Conservation (phyloP, 2,797 vertebrate genomes). For the Pipistrellus pipistrellus region DNA sequence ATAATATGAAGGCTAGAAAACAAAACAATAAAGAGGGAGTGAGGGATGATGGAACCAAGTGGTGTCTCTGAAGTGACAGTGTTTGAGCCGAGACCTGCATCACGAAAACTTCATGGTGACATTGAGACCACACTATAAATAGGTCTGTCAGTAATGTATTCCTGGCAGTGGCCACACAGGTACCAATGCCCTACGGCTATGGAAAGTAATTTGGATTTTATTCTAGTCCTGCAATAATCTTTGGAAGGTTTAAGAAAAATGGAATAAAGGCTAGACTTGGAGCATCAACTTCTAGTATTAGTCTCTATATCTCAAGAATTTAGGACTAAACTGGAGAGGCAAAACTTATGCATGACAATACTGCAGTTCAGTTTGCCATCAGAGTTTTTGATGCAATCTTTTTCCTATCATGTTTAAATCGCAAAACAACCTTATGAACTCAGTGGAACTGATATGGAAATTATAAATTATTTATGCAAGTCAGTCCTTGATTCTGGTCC, state of each 20-base stretch:
- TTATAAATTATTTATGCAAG: constrained; percentile 37
- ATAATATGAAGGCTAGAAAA: neutral
- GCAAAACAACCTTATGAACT: constrained; percentile 12
- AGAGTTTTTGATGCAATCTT: constrained; percentile 5
- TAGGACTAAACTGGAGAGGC: neutral
- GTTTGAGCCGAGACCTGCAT: constrained; percentile 2
- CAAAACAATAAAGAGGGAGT: neutral
- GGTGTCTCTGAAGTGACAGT: neutral
- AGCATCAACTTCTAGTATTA: neutral
- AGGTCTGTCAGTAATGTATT: neutral
- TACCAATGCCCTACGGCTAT: neutral
- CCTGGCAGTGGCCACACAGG: neutral
- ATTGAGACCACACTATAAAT: neutral
- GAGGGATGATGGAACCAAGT: neutral
- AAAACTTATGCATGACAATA: neutral
- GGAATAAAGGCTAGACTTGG: neutral
- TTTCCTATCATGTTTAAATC: constrained; percentile 12
- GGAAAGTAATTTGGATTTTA: constrained; percentile 35
- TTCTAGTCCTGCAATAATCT: neutral
- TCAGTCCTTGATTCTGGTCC: neutral
- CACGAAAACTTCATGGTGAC: neutral
- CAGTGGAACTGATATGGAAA: neutral
- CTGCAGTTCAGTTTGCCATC: neutral
- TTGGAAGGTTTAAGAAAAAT: neutral
- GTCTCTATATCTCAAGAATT: neutral